These are phyloP conservation scores for Endotricha flammealis DNA, from an alignment of 2,888 invertebrate genomes.

Conservation along the genomic window DNA sequence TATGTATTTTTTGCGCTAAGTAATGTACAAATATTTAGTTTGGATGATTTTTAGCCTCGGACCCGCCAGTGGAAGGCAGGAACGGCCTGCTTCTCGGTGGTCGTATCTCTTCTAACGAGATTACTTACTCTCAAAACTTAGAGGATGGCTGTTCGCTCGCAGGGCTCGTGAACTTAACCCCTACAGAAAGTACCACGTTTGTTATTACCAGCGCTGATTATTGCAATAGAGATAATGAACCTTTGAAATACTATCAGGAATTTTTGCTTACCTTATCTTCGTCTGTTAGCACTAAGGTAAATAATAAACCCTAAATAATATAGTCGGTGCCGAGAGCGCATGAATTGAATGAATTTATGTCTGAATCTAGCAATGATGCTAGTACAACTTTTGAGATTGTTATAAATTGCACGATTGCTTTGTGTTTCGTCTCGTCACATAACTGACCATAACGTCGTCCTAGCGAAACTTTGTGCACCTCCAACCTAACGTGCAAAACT, in stretches of 20 bases:
- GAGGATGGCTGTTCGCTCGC: slow-evolving; percentile 55
- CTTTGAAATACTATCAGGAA: slow-evolving; percentile 63
- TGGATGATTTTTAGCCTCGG: slow-evolving; percentile 46
- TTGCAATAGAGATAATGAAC: slow-evolving; percentile 55
- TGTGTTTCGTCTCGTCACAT: no score
- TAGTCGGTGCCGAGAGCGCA: no score
- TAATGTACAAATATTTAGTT: no score
- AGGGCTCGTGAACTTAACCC: slow-evolving; percentile 32
- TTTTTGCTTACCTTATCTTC: slow-evolving; percentile 56
- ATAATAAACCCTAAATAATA: no score
- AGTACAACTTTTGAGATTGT: no score
- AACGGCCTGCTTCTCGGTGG: slow-evolving; percentile 57
- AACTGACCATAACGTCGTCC: no score
- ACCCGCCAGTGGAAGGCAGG: slow-evolving; percentile 46
- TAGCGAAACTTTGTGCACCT: no score
- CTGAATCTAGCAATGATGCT: no score
- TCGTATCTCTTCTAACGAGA: slow-evolving; percentile 55
- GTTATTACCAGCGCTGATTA: slow-evolving; percentile 62
- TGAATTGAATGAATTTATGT: no score
- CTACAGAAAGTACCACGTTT: slow-evolving; percentile 48
- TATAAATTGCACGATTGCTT: no score
- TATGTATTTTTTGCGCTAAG: no score
- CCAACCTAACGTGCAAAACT: no score
- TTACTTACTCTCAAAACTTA: slow-evolving; percentile 56
- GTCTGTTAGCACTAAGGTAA: slow-evolving; percentile 48